phyloP scores from a whole-genome alignment of 2,113 vertebrate genomes.

The Chaetops frenatus region DNA sequence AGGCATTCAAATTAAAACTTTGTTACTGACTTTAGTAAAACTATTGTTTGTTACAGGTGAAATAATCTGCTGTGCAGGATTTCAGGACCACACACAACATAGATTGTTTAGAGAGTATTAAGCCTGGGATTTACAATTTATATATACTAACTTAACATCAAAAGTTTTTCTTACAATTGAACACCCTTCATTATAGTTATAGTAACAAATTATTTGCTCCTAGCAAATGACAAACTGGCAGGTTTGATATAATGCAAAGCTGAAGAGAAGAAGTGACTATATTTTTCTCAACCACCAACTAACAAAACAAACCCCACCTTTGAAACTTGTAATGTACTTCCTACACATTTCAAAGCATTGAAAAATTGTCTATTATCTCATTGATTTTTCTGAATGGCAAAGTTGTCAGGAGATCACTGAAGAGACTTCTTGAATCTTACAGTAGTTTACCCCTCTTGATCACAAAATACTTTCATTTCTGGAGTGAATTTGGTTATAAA shows the following conservation, averaged over 20 bases:
- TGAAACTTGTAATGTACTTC: background rate
- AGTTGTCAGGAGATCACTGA: background rate
- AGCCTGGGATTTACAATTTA: background rate
- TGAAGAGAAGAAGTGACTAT: background rate
- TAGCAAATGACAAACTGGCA: background rate
- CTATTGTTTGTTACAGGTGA: background rate
- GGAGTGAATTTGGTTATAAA: background rate
- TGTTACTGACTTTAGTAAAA: background rate
- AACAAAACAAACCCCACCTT: background rate
- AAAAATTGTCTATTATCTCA: background rate
- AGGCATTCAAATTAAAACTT: background rate
- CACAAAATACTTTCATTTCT: background rate
- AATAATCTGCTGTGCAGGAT: background rate
- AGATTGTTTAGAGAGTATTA: background rate
- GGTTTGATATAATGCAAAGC: background rate
- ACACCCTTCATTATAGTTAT: background rate
- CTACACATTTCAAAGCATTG: background rate
- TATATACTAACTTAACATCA: background rate
- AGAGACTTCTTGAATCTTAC: background rate
- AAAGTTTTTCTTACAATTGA: background rate
- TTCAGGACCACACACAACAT: background rate
- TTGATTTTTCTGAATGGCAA: background rate
- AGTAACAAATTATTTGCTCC: background rate
- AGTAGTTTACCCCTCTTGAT: background rate
- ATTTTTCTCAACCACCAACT: background rate